Evolutionary conservation across 2,888 invertebrate species (phyloP), one percentile per base, ranked within the genome.

Genomic region (Ophraella communa): DNA sequence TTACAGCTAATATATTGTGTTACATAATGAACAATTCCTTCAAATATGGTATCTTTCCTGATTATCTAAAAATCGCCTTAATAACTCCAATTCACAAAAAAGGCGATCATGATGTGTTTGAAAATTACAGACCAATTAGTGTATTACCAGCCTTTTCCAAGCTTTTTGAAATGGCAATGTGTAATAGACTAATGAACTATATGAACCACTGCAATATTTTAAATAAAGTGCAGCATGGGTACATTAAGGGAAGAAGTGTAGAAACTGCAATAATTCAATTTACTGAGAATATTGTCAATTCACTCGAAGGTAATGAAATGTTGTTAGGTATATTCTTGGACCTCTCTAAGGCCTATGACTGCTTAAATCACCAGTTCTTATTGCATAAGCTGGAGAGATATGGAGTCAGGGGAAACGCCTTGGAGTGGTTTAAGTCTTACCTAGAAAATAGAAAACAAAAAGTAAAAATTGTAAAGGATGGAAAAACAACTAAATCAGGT

Each of bases 111-210:
- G 1, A 27, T 7, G 4, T 27, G 17, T 49, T 49, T 3, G 49
- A 49, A 21, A 49, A 49, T 49, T 49, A 24, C 27, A 21, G 49
- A 10, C 49, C 49, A 21, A 49, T 49, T 49, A 49, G 49, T 24
- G 24, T 49, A 4, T 49, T 49, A 10, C 49, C 49, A 49, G 21
- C 49, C 49, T 49, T 49, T 23, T 49, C 23, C 14, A 49, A 49
- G 17, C 17, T 49, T 17, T 49, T 49, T 23, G 49, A 49, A 23
- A 23, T 49, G 49, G 49, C 49, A 17, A 49, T 49, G 49, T 49
- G 49, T 23, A 27, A 49, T 10, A 8, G n/a, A n/a, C n/a, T n/a
- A n/a, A n/a, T n/a, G n/a, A n/a, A n/a, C n/a, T n/a, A n/a, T n/a
- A n/a, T n/a, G n/a, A n/a, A n/a, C n/a, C n/a, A n/a, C n/a, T n/a